Conservation (phyloP, 2,113 vertebrate species). For the Pedetes capensis region DNA sequence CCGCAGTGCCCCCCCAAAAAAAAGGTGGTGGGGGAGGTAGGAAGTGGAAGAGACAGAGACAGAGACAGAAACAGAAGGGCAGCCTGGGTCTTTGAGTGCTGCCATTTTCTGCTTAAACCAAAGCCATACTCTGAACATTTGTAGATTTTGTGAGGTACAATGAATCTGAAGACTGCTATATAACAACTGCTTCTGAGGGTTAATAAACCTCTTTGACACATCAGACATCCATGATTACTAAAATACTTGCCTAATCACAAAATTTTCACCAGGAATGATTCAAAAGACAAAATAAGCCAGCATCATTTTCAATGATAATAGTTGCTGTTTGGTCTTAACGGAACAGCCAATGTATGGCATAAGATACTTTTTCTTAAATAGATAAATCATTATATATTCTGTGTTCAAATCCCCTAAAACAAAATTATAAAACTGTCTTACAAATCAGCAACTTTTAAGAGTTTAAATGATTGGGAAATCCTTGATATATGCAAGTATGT, state of each 20-base stretch:
- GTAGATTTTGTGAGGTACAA: neutral
- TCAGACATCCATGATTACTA: neutral
- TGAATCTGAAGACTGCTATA: neutral
- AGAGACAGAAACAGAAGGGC: constrained; percentile 13
- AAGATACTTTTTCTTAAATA: neutral
- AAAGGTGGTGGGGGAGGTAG: no score
- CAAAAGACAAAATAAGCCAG: neutral
- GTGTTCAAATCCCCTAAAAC: neutral
- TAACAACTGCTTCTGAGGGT: neutral
- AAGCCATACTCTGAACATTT: neutral
- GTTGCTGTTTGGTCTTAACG: neutral
- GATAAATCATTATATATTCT: neutral
- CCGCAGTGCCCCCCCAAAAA: no score
- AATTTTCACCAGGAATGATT: constrained; percentile 26
- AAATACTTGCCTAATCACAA: neutral
- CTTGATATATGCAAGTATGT: neutral
- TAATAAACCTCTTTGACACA: neutral
- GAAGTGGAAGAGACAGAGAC: no score
- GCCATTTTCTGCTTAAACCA: neutral
- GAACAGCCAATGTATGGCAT: neutral
- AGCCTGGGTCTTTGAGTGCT: neutral
- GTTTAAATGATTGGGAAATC: neutral
- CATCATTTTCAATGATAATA: neutral
- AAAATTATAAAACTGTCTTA: neutral
- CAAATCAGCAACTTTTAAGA: constrained; percentile 18